Conservation (phyloP, 1,140 invertebrate genomes). For the Calycopis cecrops region DNA sequence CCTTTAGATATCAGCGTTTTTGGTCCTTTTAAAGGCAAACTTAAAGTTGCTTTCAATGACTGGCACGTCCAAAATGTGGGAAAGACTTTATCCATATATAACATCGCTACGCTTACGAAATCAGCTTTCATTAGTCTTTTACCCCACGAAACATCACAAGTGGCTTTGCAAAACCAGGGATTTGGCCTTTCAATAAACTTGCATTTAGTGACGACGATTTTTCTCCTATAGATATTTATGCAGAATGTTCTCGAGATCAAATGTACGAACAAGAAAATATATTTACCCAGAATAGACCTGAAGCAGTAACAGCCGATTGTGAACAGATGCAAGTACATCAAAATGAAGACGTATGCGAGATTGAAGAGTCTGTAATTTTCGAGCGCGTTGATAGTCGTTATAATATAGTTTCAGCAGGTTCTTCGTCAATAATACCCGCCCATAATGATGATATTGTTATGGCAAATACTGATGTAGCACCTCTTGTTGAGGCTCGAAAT, state of each 20-base stretch:
- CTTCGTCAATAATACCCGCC: too few relatives aligned
- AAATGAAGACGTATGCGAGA: too few relatives aligned
- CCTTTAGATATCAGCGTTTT: conserved; percentile 53
- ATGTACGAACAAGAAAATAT: conserved; percentile 20
- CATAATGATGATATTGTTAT: conserved; percentile 20
- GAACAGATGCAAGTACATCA: too few relatives aligned
- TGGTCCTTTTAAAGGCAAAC: conserved; percentile 57
- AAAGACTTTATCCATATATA: conserved; percentile 43
- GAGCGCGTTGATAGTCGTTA: too few relatives aligned
- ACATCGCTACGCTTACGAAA: conserved; percentile 43
- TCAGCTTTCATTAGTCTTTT: conserved; percentile 37
- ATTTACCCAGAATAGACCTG: too few relatives aligned
- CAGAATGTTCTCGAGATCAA: conserved; percentile 20
- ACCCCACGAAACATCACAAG: conserved; percentile 31
- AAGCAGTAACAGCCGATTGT: too few relatives aligned
- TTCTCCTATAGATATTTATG: conserved; percentile 27
- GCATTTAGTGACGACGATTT: conserved; percentile 40
- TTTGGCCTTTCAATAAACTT: conserved; percentile 42
- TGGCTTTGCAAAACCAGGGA: conserved; percentile 38
- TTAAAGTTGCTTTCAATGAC: conserved; percentile 40
- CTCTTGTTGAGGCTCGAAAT: conserved; percentile 18
- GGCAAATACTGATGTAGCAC: conserved; percentile 15
- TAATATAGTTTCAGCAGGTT: too few relatives aligned
- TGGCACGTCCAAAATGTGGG: conserved; percentile 57
- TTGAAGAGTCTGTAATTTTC: too few relatives aligned